A percentile compares a stretch with the other conserved stretches of the same genome.
phyloP scores from a whole-genome alignment of 2,797 vertebrate genomes.

The Acridotheres tristis region DNA sequence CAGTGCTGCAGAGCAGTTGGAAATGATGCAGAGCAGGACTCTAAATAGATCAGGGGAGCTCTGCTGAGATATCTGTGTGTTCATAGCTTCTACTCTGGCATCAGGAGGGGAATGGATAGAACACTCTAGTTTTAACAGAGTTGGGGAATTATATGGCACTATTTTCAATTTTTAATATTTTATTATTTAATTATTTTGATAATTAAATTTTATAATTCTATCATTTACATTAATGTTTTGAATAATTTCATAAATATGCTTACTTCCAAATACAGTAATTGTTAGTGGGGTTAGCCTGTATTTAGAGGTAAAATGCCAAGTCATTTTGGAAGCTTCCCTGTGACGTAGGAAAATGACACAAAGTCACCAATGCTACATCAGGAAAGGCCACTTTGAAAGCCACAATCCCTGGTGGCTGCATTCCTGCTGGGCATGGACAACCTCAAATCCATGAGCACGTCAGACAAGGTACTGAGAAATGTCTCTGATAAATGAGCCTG shows the following conservation, averaged over 20 bases:
- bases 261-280: background rate
- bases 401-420: background rate
- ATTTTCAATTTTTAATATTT: background rate
- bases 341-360: background rate
- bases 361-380: background rate
- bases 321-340: background rate
- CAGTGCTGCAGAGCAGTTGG: background rate
- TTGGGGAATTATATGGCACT: background rate
- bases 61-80: background rate
- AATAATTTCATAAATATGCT: background rate
- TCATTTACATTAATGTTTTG: background rate
- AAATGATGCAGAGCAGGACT: background rate
- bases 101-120: background rate
- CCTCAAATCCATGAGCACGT: fast-evolving
- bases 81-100: background rate
- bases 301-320: background rate
- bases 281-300: background rate
- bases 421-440: background rate
- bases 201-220: background rate
- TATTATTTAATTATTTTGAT: background rate
- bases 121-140: fast-evolving
- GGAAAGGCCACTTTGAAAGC: background rate
- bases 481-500: background rate
- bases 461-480: fast-evolving
- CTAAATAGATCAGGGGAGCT: background rate